Evolutionary conservation across 2,113 vertebrate genomes (phyloP), one percentile per base, ranked within the genome.

Genomic region (Pristiophorus japonicus): DNA sequence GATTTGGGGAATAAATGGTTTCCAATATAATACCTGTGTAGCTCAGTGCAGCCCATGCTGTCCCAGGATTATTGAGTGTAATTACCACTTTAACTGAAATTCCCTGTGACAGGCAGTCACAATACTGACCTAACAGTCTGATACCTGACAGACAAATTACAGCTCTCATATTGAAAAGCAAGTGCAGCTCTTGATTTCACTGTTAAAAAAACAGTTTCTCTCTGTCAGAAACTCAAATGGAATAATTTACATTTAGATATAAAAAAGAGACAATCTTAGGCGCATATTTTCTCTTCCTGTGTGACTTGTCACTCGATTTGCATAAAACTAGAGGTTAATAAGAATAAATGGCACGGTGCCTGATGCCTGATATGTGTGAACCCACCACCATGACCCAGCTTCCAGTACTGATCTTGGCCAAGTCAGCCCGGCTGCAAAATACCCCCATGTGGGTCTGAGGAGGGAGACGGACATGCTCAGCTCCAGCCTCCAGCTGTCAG

Each of bases 101-200:
- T 97, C 97, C 97, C 62, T 42, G 96, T 97, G 97, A 97, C 97
- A 97, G 97, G 97, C 97, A 98, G 98, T 98, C 98, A 98, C 97
- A 98, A 98, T 97, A 98, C 97, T 98, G 97, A 98, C 98, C 98
- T 87, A 96, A 97, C 96, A 97, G 96, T 92, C 97, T 97, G 96
- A 97, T 96, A 97, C 96, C 97, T 98, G 97, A 98, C 97, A 98
- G 96, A 96, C 96, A 98, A 97, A 98, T 98, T 98, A 96, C 96
- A 98, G 97, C 96, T 94, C 73, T 95, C 66, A 94, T 47, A 96
- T 96, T 96, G 96, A 96, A 96, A 96, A 96, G 96, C 95, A 96
- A 96, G 95, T 63, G 47, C 95, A 96, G 96, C 96, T 96, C 96
- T 96, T 95, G 75, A 59, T 95, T 87, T 95, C n/a, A 65, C 88